Evolutionary conservation across 1,140 invertebrate species (phyloP).

Genomic region (Meloidogyne floridensis): DNA sequence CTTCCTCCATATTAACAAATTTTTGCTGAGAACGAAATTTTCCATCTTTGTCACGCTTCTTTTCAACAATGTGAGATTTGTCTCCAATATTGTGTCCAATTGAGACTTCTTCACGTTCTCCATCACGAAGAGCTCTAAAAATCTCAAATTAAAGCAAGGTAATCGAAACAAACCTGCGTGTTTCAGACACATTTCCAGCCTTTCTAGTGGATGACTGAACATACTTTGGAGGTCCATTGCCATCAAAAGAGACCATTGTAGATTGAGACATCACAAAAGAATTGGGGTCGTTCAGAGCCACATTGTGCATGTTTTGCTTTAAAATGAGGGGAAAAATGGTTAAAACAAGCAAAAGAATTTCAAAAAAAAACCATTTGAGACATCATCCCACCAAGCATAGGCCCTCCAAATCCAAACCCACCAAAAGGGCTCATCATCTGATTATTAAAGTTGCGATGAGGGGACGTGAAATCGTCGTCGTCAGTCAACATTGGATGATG

Average conservation of each 20-base stretch:
- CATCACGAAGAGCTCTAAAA: slow-evolving; percentile 52
- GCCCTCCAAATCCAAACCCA: slow-evolving; percentile 50
- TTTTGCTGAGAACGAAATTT: slow-evolving; percentile 53
- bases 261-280: slow-evolving; percentile 57
- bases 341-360: too few relatives aligned
- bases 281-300: slow-evolving; percentile 56
- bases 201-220: slow-evolving; percentile 57
- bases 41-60: slow-evolving; percentile 63
- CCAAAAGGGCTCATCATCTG: slow-evolving; percentile 55
- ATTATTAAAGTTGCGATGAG: slow-evolving; percentile 20
- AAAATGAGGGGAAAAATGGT: neutral
- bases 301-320: slow-evolving; percentile 39
- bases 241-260: slow-evolving; percentile 59
- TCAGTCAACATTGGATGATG: slow-evolving; percentile 45
- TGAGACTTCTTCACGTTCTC: slow-evolving; percentile 47
- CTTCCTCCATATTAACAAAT: slow-evolving; percentile 61
- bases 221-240: slow-evolving; percentile 51
- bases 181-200: slow-evolving; percentile 61
- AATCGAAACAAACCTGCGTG: slow-evolving; percentile 39
- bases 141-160: neutral
- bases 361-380: slow-evolving; percentile 44
- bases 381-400: slow-evolving; percentile 48
- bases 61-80: slow-evolving; percentile 57
- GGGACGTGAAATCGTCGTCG: neutral
- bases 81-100: slow-evolving; percentile 62